Evolutionary conservation across 2,113 vertebrate species (phyloP), one percentile per base, ranked within the genome.

Genomic region (Mystacornis crossleyi): DNA sequence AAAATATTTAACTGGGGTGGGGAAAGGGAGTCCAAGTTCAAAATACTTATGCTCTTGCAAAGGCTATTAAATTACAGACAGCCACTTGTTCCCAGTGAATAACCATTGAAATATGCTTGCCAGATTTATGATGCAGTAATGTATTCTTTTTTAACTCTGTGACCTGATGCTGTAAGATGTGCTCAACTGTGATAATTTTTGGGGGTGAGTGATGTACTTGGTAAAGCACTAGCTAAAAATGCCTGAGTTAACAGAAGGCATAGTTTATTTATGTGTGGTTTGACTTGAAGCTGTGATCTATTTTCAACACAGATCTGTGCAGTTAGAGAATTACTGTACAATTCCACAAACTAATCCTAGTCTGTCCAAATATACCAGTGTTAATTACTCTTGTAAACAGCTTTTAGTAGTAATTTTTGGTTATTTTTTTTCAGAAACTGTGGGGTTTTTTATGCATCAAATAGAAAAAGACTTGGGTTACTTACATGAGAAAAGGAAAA

Each of bases 1-100:
- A 89, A 88, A 95, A 93, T 97, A 81, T 81, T 94, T 96, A 89
- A 92, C 95, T 92, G 90, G 95, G 95, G 96, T 0, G 80, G 95
- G 88, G 92, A 94, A 90, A 89, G 69, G 75, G 75, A 94, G 83
- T 72, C 65, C 60, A 67, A 92, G 95, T 97, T 95, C 93, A 92
- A 89, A 96, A 96, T 86, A 90, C 60, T 81, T 96, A 29, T 86
- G 73, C 87, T 91, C 88, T 93, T 88, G 81, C 48, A 74, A 45
- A 93, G 79, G 69, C 81, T 94, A 75, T 95, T 92, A 81, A 93
- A 61, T 95, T 93, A 62, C 87, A 86, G 71, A 16, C 67, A 92
- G 29, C n/a, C 92, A 94, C 90, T 96, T 91, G 81, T 87, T 77
- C 78, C 66, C 42, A 48, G 15, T 92, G 96, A 95, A 92, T 90